Percentiles rank a stretch among this genome's conserved stretches.
Conservation (phyloP, 2,113 vertebrate species). For the Cyprinodon variegatus region DNA sequence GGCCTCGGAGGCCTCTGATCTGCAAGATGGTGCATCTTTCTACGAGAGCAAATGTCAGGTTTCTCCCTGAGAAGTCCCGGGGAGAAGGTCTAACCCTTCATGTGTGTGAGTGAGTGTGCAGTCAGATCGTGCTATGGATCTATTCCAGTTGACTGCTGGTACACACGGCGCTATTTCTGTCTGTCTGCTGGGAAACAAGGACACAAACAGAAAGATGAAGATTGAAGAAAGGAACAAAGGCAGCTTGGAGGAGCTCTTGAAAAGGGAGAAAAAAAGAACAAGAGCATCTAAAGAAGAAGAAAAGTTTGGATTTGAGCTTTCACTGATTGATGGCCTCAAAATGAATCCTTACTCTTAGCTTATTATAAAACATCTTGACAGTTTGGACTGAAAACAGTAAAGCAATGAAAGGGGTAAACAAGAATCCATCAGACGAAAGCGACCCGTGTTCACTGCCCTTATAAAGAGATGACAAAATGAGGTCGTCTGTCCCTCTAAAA, state of each 20-base stretch:
- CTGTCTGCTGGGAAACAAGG: constrained; percentile 67
- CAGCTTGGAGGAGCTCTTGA: constrained; percentile 8
- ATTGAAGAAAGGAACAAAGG: constrained; percentile 10
- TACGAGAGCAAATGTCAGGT: constrained; percentile 65
- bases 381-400: constrained; percentile 14
- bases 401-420: background rate
- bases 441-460: background rate
- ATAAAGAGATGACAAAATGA: background rate
- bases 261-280: background rate
- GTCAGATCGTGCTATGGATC: constrained; percentile 50
- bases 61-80: constrained; percentile 51
- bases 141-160: constrained; percentile 59
- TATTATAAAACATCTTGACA: constrained; percentile 8
- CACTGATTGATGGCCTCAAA: background rate
- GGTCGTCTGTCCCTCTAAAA: background rate
- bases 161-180: constrained; percentile 68
- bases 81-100: constrained; percentile 18
- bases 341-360: background rate
- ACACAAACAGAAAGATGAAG: constrained; percentile 51
- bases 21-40: constrained; percentile 54
- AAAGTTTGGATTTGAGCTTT: constrained; percentile 8
- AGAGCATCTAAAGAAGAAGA: constrained; percentile 14
- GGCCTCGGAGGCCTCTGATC: constrained; percentile 45
- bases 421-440: background rate
- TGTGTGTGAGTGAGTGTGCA: constrained; percentile 13